Percentiles rank a stretch among this genome's conserved stretches.
phyloP scores from a whole-genome alignment of 2,113 vertebrate species.

The Nannobrachium achirus region DNA sequence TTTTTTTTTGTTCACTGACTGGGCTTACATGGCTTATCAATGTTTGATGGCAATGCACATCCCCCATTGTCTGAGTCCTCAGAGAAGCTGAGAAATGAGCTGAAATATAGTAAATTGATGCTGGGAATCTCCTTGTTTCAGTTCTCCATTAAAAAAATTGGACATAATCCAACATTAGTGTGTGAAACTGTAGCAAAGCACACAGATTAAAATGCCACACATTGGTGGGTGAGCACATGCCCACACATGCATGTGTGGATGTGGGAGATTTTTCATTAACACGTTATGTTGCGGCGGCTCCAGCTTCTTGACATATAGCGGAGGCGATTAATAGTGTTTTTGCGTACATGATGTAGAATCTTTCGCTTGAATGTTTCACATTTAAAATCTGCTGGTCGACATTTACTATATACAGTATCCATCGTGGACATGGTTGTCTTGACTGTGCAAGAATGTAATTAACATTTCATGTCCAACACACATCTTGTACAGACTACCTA shows the following conservation, averaged over 20 bases:
- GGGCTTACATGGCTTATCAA: constrained; percentile 37
- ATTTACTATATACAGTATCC: constrained; percentile 44
- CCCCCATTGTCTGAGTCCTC: constrained; percentile 14
- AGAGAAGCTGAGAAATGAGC: constrained; percentile 22
- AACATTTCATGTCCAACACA: constrained; percentile 41
- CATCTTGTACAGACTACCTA: constrained; percentile 19
- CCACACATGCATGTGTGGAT: background rate
- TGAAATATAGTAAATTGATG: constrained; percentile 26
- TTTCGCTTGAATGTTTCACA: constrained; percentile 52
- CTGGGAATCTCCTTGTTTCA: constrained; percentile 30
- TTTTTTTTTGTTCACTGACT: background rate
- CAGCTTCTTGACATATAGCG: constrained; percentile 31
- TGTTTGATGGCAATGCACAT: constrained; percentile 45
- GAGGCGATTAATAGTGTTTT: constrained; percentile 56
- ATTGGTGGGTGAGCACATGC: too few species aligned
- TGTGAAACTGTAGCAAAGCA: constrained; percentile 18
- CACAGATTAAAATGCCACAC: constrained; percentile 55
- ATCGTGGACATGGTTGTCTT: constrained; percentile 40
- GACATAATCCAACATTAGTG: constrained; percentile 30
- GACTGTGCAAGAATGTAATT: constrained; percentile 26
- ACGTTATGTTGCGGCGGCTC: constrained; percentile 47
- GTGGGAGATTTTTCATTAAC: constrained; percentile 26
- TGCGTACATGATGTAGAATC: constrained; percentile 60
- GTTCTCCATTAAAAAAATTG: constrained; percentile 32
- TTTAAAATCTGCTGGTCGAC: constrained; percentile 51